phyloP scores from a whole-genome alignment of 2,888 invertebrate species.

The Frankliniella fusca region DNA sequence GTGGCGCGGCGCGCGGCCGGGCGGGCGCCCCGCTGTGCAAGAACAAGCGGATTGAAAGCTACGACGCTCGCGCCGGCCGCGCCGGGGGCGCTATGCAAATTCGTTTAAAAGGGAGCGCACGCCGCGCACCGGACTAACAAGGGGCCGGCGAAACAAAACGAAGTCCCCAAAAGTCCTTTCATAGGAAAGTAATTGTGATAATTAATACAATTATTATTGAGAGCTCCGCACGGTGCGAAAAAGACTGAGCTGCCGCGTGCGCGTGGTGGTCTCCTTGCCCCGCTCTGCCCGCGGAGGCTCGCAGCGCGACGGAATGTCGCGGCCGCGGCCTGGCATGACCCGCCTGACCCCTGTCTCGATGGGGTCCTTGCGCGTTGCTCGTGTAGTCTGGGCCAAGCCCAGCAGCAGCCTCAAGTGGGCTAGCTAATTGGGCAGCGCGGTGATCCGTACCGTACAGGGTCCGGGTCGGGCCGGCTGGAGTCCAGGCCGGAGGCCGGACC shows the following conservation, averaged over 20 bases:
- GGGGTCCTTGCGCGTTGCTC: no score
- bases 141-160: conserved; percentile 9
- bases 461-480: no score
- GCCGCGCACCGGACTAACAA: conserved; percentile 11
- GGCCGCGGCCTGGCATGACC: no score
- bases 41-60: conserved; percentile 20
- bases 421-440: no score
- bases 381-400: no score
- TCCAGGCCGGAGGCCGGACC: no score
- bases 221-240: neutral
- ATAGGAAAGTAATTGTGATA: conserved; percentile 11
- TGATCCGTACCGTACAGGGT: no score
- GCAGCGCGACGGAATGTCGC: no score
- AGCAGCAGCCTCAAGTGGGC: no score
- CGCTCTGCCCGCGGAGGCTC: no score
- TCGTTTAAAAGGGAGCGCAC: neutral
- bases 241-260: neutral
- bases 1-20: neutral
- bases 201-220: conserved; percentile 21
- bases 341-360: no score
- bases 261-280: no score
- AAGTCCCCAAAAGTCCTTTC: neutral
- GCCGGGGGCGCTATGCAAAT: neutral
- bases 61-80: neutral
- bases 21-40: neutral